Conservation (phyloP, 2,113 vertebrate species). For the Furnarius figulus region DNA sequence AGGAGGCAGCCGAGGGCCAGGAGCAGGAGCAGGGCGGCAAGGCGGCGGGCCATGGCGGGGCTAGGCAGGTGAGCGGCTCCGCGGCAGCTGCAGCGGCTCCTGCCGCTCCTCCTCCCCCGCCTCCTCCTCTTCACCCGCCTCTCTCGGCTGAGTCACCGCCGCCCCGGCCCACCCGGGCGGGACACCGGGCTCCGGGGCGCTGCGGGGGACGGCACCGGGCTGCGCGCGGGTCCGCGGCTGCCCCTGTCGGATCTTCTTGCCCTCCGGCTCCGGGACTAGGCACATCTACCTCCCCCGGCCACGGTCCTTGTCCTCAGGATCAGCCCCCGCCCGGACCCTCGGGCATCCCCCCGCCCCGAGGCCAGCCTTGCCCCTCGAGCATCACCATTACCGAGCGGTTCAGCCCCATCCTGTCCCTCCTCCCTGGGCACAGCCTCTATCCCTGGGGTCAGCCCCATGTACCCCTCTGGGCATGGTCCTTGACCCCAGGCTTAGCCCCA, state of each 20-base stretch:
- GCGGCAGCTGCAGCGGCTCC: background rate
- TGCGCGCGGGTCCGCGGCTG: background rate
- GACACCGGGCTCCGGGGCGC: background rate
- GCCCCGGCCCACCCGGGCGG: background rate
- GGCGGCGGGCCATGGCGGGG: constrained; percentile 3
- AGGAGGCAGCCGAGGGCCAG: constrained; percentile 78
- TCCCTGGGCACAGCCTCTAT: background rate
- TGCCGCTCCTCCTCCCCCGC: background rate
- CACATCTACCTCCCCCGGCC: background rate
- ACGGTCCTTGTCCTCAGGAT: background rate
- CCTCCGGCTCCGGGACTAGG: too few relatives aligned
- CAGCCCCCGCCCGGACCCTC: background rate
- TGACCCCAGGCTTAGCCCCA: background rate
- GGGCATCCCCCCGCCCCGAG: background rate
- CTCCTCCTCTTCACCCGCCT: background rate
- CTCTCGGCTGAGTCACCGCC: constrained; percentile 39
- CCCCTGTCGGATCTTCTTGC: background rate
- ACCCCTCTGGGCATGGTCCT: background rate
- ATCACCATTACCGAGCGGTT: background rate
- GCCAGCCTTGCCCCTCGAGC: background rate
- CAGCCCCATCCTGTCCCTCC: background rate
- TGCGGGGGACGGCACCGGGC: background rate
- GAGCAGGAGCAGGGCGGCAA: constrained; percentile 50
- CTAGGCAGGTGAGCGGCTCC: background rate
- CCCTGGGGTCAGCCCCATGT: background rate